Percentiles rank a stretch among this genome's conserved stretches.
Conservation (phyloP, 2,888 invertebrate species). For the Prosopocoilus inquinatus region DNA sequence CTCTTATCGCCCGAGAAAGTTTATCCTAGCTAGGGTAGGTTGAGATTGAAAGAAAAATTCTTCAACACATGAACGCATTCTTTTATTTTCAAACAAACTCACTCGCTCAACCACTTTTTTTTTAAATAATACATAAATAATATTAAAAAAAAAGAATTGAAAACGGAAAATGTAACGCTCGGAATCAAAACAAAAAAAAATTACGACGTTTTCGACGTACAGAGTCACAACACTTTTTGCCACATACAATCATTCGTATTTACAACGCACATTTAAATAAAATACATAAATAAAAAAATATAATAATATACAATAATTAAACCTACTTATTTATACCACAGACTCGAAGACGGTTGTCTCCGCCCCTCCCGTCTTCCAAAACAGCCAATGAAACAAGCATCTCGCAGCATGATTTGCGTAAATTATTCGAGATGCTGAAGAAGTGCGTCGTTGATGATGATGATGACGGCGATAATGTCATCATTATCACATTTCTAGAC, state of each 20-base stretch:
- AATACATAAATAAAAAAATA: constrained; percentile 8
- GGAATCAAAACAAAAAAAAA: background rate
- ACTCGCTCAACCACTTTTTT: background rate
- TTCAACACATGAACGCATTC: too few species aligned
- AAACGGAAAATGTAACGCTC: background rate
- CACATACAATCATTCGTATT: background rate
- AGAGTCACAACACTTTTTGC: background rate
- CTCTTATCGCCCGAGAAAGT: too few species aligned
- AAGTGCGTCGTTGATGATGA: too few species aligned
- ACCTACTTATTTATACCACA: constrained; percentile 14
- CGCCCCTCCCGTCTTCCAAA: background rate
- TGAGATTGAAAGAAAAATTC: too few species aligned
- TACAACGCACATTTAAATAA: constrained; percentile 2
- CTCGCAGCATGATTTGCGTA: background rate
- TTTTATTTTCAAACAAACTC: background rate
- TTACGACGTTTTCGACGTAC: background rate
- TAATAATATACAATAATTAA: constrained; percentile 9
- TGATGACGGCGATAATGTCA: background rate
- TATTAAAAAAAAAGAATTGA: background rate
- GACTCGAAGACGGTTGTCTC: constrained; percentile 15
- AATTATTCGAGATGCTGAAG: background rate
- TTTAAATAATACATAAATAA: background rate
- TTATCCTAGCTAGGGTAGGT: too few species aligned
- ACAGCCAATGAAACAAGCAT: constrained; percentile 1
- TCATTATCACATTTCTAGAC: constrained; percentile 6